Conservation (phyloP, 2,797 vertebrate genomes). For the Fratercula arctica region DNA sequence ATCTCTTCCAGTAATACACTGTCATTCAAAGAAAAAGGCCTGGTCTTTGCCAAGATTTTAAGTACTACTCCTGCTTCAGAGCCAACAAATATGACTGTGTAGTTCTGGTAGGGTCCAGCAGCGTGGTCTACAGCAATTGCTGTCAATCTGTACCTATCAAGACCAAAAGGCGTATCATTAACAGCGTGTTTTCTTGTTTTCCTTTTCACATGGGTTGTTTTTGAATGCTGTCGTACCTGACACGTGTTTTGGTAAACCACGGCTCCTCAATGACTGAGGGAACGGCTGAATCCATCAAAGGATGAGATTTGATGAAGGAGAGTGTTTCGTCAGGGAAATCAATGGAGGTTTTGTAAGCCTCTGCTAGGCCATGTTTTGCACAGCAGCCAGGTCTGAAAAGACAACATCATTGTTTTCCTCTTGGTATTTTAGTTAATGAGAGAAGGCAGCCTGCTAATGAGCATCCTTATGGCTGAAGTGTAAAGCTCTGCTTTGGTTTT, state of each 20-base stretch:
- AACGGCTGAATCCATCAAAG: constrained; percentile 94
- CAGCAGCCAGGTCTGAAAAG: constrained; percentile 92
- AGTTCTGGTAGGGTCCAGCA: constrained; percentile 93
- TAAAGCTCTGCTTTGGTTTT: constrained; percentile 16
- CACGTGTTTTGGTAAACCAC: constrained; percentile 98
- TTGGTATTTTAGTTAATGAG: constrained; percentile 38
- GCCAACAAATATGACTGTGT: constrained; percentile 95
- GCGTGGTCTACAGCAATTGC: constrained; percentile 90
- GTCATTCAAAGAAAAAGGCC: constrained; percentile 87
- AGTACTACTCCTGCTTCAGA: constrained; percentile 94
- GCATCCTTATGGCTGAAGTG: background rate
- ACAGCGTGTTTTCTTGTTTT: background rate
- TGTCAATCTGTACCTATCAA: constrained; percentile 90
- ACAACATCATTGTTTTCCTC: constrained; percentile 48
- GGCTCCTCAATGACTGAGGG: constrained; percentile 93
- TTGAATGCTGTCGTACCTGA: constrained; percentile 81
- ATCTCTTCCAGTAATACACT: constrained; percentile 97
- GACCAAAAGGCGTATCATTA: background rate
- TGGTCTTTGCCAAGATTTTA: constrained; percentile 95
- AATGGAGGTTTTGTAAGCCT: constrained; percentile 91
- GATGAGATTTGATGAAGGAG: constrained; percentile 97
- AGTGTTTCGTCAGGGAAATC: constrained; percentile 97
- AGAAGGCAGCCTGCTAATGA: constrained; percentile 30
- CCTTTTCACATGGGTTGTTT: background rate
- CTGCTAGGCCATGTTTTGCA: constrained; percentile 90